Evolutionary conservation across 1,140 invertebrate genomes (phyloP), one percentile per base, ranked within the genome.

Genomic region (Heliothis virescens): DNA sequence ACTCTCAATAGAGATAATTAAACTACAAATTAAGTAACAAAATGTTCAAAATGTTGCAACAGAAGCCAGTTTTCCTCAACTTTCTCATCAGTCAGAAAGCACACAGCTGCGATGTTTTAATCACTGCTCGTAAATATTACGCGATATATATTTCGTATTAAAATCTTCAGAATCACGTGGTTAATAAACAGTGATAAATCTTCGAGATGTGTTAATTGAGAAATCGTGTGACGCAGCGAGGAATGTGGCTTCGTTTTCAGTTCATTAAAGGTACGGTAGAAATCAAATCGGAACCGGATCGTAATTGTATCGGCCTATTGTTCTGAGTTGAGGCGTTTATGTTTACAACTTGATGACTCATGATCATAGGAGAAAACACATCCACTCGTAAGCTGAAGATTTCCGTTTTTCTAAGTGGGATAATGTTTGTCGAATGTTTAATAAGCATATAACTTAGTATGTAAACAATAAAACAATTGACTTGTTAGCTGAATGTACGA

Each of bases 101-200:
- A 12, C 10, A 12, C 55, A 59, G 55, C 55, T 59, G 55, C 21
- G 11, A 59, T 59, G 21, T 59, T 21, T 60, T n/a, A 41, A 9
- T 34, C 5, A 11, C 13, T 12, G 13, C 21, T 34, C 60, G 29
- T 62, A 34, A 62, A 62, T 62, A 34, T 15, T 13, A 15, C 26
- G 59, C 34, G 34, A 41, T 41, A 41, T 62, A 62, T 34, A 62
- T 62, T 62, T 62, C 59, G 12, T 62, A n/a, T 62, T 62, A 34
- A 62, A 62, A 29, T 62, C 59, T 62, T 62, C 4, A 34, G 26
- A 9, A 34, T 62, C 59, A 34, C 21, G 21, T 34, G 59, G 26
- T 62, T 7, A 3, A 21, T 13, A 62, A 62, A 62, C 59, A 62
- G 11, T 3, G 5, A 29, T 62, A 62, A 62, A 62, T 62, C 59